Base-by-base conservation (phyloP, 2,113 vertebrate genomes). In the Ia io region DNA sequence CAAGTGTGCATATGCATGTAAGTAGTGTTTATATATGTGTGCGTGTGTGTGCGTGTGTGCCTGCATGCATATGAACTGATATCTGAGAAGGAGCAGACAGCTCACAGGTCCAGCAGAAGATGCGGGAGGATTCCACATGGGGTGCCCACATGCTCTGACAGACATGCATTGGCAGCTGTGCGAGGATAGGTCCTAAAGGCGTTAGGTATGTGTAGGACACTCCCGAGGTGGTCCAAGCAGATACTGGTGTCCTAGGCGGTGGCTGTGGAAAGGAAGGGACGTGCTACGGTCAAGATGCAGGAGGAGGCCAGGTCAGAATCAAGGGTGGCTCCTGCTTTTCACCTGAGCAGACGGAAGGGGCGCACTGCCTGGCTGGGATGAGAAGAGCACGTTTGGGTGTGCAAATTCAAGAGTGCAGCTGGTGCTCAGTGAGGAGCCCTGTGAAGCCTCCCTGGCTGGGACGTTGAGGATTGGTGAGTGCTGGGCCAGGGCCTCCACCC, bases 321-420 rank as follows among this genome's bases (percentile, higher is more conserved):
- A 70, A 85, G 40, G 61, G 17, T 2, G 17, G 51, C 35, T 32
- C n/a, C 35, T 0, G 8, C 6, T 47, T 78, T 42, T 61, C 22
- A 42, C 42, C 51, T 6, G 7, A 56, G n/a, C 22, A 17, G 40
- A 23, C 0, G 5, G 59, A 23, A 32, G 28, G 20, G 28, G n/a
- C 0, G 2, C 2, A 5, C 16, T 70, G 51, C 18, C n/a, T 0
- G 0, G 53, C 7, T 0, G 4, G n/a, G 2, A 8, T 0, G 14
- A 3, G 13, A 71, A 76, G 22, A 30, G 35, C 9, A 23, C 1
- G 0, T 3, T 3, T 18, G 4, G 56, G 12, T 56, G 1, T 3
- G 18, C 9, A 40, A 40, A 63, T 4, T 23, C n/a, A 12, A n/a
- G 77, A 51, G 71, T 1, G 4, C 22, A 61, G 32, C 16, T 35